Percentiles rank a stretch among this genome's conserved stretches.
These are phyloP conservation scores for Poeciliopsis infans DNA, from an alignment of 2,797 vertebrate genomes.

Conservation along the genomic window DNA sequence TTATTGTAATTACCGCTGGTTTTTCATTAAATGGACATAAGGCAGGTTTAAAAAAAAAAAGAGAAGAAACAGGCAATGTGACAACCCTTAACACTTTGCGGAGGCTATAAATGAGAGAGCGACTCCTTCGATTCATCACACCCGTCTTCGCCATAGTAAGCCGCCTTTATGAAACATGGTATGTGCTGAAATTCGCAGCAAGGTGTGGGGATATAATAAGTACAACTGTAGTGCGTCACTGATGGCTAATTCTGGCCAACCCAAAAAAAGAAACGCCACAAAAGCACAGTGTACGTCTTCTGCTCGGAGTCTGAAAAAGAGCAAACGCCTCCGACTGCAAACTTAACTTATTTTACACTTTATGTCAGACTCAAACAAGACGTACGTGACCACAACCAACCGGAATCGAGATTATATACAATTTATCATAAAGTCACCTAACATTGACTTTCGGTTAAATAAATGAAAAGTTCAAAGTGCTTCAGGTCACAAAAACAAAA, in stretches of 20 bases:
- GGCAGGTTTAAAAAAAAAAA: background rate
- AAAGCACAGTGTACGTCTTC: background rate
- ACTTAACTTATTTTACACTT: too few relatives aligned
- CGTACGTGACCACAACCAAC: too few relatives aligned
- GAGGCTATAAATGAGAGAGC: slow-evolving; percentile 1
- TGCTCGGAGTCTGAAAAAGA: background rate
- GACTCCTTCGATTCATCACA: background rate
- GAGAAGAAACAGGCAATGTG: background rate
- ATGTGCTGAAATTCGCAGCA: background rate
- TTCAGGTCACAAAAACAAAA: too few relatives aligned
- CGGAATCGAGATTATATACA: too few relatives aligned
- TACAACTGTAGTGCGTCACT: background rate
- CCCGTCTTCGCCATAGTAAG: background rate
- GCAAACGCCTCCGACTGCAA: background rate
- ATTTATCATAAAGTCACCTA: too few relatives aligned
- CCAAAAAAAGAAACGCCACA: slow-evolving; percentile 1
- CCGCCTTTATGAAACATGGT: background rate
- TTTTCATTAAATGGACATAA: slow-evolving; percentile 37
- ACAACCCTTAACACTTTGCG: slow-evolving; percentile 29
- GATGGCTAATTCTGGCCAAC: slow-evolving; percentile 4
- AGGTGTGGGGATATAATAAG: background rate
- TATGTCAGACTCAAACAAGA: too few relatives aligned
- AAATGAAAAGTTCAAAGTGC: too few relatives aligned
- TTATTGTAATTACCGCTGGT: slow-evolving; percentile 38
- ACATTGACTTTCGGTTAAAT: too few relatives aligned